Evolutionary conservation across 2,888 invertebrate species (phyloP).

Genomic region (Anarsia innoxiella): DNA sequence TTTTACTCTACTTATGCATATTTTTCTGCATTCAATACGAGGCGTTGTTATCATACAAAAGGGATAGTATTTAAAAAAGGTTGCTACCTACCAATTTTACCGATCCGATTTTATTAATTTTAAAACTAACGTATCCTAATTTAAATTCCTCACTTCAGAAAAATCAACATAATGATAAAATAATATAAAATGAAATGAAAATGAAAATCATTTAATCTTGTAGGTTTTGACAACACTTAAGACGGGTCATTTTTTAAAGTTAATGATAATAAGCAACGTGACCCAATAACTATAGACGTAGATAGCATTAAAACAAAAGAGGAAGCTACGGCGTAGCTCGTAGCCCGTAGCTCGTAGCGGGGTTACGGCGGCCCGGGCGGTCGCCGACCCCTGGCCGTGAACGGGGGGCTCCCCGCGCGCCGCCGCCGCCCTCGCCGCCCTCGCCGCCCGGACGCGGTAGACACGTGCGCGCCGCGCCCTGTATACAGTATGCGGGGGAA

Average conservation of each 20-base stretch:
- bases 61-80: too few species aligned
- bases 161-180: too few species aligned
- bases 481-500: constrained; percentile 22
- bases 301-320: constrained; percentile 51
- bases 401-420: constrained; percentile 52
- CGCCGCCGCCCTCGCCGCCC: constrained; percentile 18
- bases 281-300: constrained; percentile 49
- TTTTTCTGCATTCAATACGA: too few species aligned
- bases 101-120: too few species aligned
- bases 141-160: too few species aligned
- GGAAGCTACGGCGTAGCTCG: constrained; percentile 39
- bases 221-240: too few species aligned
- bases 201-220: not conserved
- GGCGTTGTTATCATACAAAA: too few species aligned
- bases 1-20: too few species aligned
- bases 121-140: too few species aligned
- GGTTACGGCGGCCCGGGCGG: constrained; percentile 67
- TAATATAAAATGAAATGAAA: too few species aligned
- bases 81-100: too few species aligned
- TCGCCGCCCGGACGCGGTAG: constrained; percentile 26
- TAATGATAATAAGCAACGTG: constrained; percentile 22
- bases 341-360: constrained; percentile 40
- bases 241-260: too few species aligned
- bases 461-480: constrained; percentile 50
- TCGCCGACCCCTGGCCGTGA: constrained; percentile 75